Percentiles rank a stretch among this genome's conserved stretches.
These are phyloP conservation scores for Momotus momota DNA, from an alignment of 2,797 vertebrate species.

Conservation along the genomic window DNA sequence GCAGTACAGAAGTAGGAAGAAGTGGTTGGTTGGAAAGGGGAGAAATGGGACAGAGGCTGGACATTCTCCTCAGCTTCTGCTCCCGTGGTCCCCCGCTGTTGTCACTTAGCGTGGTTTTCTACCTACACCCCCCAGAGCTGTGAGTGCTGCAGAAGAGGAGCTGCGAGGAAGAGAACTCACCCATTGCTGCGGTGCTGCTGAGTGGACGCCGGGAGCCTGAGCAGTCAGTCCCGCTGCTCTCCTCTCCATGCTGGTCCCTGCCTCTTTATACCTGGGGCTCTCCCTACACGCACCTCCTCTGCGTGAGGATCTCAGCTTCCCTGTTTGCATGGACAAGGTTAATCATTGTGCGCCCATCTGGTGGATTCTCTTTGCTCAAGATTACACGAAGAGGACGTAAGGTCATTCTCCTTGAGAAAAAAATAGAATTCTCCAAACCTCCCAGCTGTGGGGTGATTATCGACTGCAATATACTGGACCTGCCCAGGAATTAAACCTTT, in stretches of 20 bases:
- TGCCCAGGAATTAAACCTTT: background rate
- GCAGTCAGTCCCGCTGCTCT: background rate
- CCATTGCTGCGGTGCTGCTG: background rate
- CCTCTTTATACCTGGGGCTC: background rate
- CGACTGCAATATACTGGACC: background rate
- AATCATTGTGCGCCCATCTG: background rate
- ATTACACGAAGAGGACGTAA: background rate
- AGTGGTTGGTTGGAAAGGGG: background rate
- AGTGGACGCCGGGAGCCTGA: background rate
- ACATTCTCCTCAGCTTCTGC: background rate
- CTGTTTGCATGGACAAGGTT: background rate
- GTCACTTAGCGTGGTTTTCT: background rate
- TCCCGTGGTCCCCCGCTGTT: background rate
- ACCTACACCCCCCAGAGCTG: background rate
- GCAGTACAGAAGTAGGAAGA: background rate
- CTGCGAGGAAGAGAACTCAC: background rate
- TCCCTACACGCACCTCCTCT: background rate
- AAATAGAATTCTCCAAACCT: background rate
- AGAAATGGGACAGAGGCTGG: background rate
- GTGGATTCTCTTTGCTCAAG: background rate
- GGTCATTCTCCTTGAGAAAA: background rate
- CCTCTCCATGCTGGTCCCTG: background rate
- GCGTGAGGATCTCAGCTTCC: background rate
- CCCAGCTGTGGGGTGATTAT: background rate
- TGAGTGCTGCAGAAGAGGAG: background rate